Conservation (phyloP, 2,888 invertebrate species). For the Coenonympha glycerion region DNA sequence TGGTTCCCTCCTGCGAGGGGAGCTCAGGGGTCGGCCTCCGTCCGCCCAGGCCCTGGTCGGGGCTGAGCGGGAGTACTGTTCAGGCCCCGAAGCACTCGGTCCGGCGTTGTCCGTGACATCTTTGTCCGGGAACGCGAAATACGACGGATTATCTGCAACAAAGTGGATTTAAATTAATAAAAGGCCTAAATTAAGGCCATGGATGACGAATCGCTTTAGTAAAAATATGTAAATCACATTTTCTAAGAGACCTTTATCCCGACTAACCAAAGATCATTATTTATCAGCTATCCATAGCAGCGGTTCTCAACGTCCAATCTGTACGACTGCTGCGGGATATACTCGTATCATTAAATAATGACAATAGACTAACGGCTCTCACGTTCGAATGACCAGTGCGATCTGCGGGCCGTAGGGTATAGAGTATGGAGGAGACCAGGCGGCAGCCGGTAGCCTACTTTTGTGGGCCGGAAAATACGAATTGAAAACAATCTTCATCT, state of each 20-base stretch:
- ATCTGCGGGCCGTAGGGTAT: slow-evolving; percentile 55
- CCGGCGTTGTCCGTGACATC: slow-evolving; percentile 56
- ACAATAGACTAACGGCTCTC: slow-evolving; percentile 71
- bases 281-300: slow-evolving; percentile 22
- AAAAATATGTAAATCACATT: no score
- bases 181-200: no score
- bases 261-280: slow-evolving; percentile 31
- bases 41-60: slow-evolving; percentile 78
- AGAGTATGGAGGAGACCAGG: no score
- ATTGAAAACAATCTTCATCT: slow-evolving; percentile 71
- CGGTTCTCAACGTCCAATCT: slow-evolving; percentile 33
- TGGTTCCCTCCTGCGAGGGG: slow-evolving; percentile 56
- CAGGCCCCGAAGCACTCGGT: slow-evolving; percentile 54
- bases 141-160: slow-evolving; percentile 85
- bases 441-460: slow-evolving; percentile 72
- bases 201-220: no score
- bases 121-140: slow-evolving; percentile 80
- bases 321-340: slow-evolving; percentile 49
- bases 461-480: slow-evolving; percentile 72
- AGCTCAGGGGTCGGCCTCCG: slow-evolving; percentile 51
- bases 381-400: slow-evolving; percentile 61
- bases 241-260: no score
- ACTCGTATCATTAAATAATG: slow-evolving; percentile 75
- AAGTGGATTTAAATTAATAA: slow-evolving; percentile 21
- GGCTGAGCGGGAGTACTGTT: slow-evolving; percentile 80